These are phyloP conservation scores for Diuraphis noxia DNA, from an alignment of 1,140 invertebrate genomes.

Conservation along the genomic window DNA sequence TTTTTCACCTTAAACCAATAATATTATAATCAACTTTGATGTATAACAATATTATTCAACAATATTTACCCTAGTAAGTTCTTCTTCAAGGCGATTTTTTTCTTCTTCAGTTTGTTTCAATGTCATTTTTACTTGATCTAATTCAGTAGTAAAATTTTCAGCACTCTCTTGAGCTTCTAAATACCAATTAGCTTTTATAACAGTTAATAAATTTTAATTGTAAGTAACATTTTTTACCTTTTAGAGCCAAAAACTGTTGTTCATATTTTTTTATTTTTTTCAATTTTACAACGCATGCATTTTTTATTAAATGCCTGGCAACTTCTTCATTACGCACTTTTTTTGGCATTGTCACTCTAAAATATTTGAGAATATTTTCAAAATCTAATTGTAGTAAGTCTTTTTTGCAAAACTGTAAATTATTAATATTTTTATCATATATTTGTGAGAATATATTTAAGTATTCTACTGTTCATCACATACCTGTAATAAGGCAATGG, in stretches of 20 bases:
- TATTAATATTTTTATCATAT: slow-evolving; percentile 52
- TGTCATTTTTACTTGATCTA: slow-evolving; percentile 73
- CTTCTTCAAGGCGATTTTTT: slow-evolving; percentile 75
- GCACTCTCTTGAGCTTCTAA: slow-evolving; percentile 74
- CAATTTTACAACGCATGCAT: slow-evolving; percentile 87
- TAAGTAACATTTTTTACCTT: slow-evolving; percentile 65
- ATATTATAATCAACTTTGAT: not conserved
- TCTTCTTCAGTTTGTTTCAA: slow-evolving; percentile 82
- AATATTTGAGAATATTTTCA: slow-evolving; percentile 90
- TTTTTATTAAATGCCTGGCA: slow-evolving; percentile 84
- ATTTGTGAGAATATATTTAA: not conserved
- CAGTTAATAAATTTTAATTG: not conserved
- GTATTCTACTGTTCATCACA: slow-evolving; percentile 56
- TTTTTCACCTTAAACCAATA: slow-evolving; percentile 71
- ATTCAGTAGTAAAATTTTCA: slow-evolving; percentile 78
- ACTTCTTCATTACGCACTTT: slow-evolving; percentile 90
- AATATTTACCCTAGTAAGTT: slow-evolving; percentile 69
- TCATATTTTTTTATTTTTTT: slow-evolving; percentile 96
- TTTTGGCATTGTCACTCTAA: slow-evolving; percentile 93
- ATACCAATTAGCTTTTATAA: not conserved
- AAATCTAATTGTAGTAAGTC: slow-evolving; percentile 95
- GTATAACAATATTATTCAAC: not conserved
- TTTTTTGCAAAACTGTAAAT: slow-evolving; percentile 76
- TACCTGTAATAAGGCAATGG: slow-evolving; percentile 87
- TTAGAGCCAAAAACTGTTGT: slow-evolving; percentile 83